Evolutionary conservation across 2,113 vertebrate genomes (phyloP).

Genomic region (Octodon degus): DNA sequence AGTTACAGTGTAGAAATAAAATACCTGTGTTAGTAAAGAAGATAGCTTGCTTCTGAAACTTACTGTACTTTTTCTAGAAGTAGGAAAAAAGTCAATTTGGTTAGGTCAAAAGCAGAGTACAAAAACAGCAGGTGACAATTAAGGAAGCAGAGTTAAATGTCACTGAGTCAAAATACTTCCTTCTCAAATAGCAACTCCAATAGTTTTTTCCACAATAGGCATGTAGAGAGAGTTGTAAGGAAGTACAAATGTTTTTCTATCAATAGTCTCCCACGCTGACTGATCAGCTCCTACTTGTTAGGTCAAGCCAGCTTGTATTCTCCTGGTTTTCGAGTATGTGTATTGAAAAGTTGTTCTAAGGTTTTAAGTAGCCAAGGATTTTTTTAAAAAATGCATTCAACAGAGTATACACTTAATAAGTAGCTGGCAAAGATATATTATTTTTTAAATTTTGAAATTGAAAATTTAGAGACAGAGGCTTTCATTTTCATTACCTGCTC

Average conservation of each 20-base stretch:
- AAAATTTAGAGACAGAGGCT: neutral
- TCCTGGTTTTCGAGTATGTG: neutral
- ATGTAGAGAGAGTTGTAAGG: constrained; percentile 39
- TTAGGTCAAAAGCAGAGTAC: constrained; percentile 57
- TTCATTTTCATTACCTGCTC: neutral
- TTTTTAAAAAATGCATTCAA: neutral
- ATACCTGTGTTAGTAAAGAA: neutral
- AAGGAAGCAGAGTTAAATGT: constrained; percentile 68
- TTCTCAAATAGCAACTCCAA: constrained; percentile 61
- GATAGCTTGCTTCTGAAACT: neutral
- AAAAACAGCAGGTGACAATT: constrained; percentile 69
- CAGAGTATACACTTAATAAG: neutral
- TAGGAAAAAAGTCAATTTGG: constrained; percentile 50
- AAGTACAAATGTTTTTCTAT: constrained; percentile 49
- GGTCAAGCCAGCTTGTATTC: constrained; percentile 33
- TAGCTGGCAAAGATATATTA: neutral
- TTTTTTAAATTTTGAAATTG: neutral
- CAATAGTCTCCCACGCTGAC: constrained; percentile 5
- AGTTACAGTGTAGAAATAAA: neutral
- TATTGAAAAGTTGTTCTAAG: neutral
- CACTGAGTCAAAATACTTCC: constrained; percentile 60
- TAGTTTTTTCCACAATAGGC: constrained; percentile 49
- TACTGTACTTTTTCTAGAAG: constrained; percentile 29
- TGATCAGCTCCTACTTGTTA: constrained; percentile 42
- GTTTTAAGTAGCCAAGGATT: constrained; percentile 3